These are phyloP conservation scores for Drosophila cognata DNA, from an alignment of 2,888 invertebrate species.

Conservation along the genomic window DNA sequence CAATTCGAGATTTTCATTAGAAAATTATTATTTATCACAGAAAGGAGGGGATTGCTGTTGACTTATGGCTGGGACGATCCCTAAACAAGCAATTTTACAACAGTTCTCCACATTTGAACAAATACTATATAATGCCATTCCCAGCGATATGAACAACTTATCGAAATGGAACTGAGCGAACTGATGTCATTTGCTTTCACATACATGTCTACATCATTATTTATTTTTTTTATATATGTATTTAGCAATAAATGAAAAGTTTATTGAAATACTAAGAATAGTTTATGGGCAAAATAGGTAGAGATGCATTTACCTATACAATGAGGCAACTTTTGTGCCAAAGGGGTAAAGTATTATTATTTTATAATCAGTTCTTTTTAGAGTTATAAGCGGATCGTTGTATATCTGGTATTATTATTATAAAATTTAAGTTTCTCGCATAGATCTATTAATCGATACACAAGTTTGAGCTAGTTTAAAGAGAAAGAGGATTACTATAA, in stretches of 20 bases:
- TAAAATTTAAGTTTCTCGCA: neutral
- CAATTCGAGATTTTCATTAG: conserved; percentile 5
- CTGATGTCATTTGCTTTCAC: conserved; percentile 16
- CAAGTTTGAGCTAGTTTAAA: neutral
- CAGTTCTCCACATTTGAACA: conserved; percentile 14
- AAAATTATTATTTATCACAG: conserved; percentile 1
- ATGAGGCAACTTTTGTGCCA: neutral
- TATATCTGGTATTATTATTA: neutral
- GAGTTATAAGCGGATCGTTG: neutral
- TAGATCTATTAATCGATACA: neutral
- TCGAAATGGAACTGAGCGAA: conserved; percentile 6
- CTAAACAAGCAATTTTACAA: conserved; percentile 13
- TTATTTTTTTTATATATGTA: neutral
- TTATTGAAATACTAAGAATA: neutral
- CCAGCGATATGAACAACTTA: conserved; percentile 6
- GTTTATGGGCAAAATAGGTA: neutral
- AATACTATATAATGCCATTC: neutral
- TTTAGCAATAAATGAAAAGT: conserved; percentile 3
- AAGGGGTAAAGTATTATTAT: neutral
- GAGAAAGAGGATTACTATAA: too few relatives aligned
- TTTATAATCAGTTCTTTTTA: neutral
- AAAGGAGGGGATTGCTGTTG: conserved; percentile 4
- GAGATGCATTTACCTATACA: neutral
- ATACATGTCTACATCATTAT: neutral
- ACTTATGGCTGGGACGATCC: conserved; percentile 14